A percentile compares a stretch with the other conserved stretches of the same genome.
These are phyloP conservation scores for Petrolisthes manimaculis DNA, from an alignment of 2,888 invertebrate genomes.

Conservation along the genomic window DNA sequence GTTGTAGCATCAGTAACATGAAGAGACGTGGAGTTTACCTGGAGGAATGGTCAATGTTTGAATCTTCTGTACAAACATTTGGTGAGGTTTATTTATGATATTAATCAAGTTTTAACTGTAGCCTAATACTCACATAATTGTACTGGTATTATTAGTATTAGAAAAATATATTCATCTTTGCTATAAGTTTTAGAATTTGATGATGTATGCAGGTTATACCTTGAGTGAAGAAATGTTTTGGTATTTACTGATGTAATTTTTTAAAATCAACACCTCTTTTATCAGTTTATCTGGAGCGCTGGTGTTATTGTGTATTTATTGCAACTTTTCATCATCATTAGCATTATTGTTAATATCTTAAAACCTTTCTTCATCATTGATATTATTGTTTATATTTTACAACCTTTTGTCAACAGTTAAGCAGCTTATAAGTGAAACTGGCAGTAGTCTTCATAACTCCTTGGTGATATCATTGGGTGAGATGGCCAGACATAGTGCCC, in stretches of 20 bases:
- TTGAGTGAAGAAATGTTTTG: too few species aligned
- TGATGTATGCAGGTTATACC: not conserved
- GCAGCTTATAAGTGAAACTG: slow-evolving; percentile 43
- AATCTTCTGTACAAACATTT: slow-evolving; percentile 47
- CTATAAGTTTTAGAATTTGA: not conserved
- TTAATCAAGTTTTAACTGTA: not conserved
- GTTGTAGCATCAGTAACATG: slow-evolving; percentile 49
- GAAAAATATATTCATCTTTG: not conserved
- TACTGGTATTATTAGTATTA: not conserved
- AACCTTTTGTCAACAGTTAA: slow-evolving; percentile 41
- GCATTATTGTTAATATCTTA: too few species aligned
- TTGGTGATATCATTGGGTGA: slow-evolving; percentile 75
- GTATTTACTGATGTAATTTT: too few species aligned
- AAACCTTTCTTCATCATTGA: too few species aligned
- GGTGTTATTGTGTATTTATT: too few species aligned
- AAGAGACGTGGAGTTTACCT: slow-evolving; percentile 42
- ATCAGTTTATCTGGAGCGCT: not conserved
- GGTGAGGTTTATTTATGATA: slow-evolving; percentile 31
- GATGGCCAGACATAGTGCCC: slow-evolving; percentile 78
- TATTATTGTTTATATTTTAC: not conserved
- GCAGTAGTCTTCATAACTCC: slow-evolving; percentile 50
- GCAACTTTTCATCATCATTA: not conserved
- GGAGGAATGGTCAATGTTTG: slow-evolving; percentile 59
- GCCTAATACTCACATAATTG: not conserved
- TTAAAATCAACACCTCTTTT: not conserved